Evolutionary conservation across 2,797 vertebrate species (phyloP).

Genomic region (Phaenicophaeus curvirostris): DNA sequence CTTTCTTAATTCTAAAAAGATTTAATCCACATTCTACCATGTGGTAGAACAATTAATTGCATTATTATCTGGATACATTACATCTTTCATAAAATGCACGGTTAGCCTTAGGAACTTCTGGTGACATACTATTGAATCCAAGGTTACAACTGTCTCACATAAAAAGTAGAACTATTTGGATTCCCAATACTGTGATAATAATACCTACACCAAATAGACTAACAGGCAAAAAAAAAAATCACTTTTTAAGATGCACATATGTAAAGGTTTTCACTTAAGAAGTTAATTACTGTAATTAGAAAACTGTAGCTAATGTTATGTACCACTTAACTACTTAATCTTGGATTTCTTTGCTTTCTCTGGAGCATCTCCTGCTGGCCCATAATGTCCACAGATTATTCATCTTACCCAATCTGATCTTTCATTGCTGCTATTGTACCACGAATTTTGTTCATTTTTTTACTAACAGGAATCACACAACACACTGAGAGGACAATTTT

Average conservation of each 20-base stretch:
- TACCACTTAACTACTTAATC: not conserved
- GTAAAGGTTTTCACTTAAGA: not conserved
- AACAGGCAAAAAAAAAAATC: not conserved
- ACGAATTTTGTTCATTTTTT: constrained; percentile 6
- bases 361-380: not conserved
- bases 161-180: not conserved
- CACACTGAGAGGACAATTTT: not conserved
- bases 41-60: not conserved
- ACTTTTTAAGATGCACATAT: not conserved
- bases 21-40: not conserved
- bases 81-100: not conserved
- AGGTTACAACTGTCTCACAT: not conserved
- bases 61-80: not conserved
- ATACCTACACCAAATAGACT: not conserved
- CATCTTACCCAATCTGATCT: not conserved
- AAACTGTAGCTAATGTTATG: not conserved
- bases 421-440: not conserved
- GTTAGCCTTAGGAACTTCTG: not conserved
- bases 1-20: not conserved
- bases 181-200: not conserved
- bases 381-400: not conserved
- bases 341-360: not conserved
- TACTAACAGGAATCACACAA: not conserved
- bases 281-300: not conserved
- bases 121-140: not conserved